Percentiles rank a stretch among this genome's conserved stretches.
These are phyloP conservation scores for Psettodes erumei DNA, from an alignment of 2,113 vertebrate genomes.

Conservation along the genomic window DNA sequence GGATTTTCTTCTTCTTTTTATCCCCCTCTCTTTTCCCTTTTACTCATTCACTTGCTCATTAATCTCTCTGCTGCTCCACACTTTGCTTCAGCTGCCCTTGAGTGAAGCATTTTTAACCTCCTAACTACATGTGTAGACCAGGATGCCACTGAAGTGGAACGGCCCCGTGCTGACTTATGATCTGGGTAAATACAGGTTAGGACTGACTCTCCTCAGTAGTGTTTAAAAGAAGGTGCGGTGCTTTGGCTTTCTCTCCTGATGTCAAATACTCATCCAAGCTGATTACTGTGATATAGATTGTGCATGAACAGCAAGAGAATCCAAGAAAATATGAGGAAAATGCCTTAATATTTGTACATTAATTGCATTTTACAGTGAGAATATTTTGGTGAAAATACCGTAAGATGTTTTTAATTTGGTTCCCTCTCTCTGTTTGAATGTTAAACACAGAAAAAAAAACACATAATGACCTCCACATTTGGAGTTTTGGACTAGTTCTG, in stretches of 20 bases:
- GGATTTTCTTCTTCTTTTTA: neutral
- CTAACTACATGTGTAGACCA: neutral
- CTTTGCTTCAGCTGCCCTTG: slow-evolving; percentile 23
- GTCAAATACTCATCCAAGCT: neutral
- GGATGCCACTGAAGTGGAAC: neutral
- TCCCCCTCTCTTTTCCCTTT: neutral
- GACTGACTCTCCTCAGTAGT: neutral
- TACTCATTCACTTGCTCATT: neutral
- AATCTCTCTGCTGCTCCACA: neutral
- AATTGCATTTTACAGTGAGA: slow-evolving; percentile 1
- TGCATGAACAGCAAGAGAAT: too few species aligned
- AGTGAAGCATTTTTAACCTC: slow-evolving; percentile 14
- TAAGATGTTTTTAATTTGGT: neutral
- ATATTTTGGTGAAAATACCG: neutral
- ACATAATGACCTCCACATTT: neutral
- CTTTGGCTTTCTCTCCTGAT: neutral
- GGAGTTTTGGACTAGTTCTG: neutral
- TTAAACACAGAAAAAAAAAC: neutral
- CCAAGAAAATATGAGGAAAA: too few species aligned
- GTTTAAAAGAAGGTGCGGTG: neutral
- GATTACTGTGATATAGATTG: too few species aligned
- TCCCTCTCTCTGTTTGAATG: neutral
- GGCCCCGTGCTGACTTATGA: neutral
- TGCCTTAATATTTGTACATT: too few species aligned
- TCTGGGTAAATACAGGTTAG: slow-evolving; percentile 20